These are phyloP conservation scores for Drosophila nigritarsus DNA, from an alignment of 2,888 invertebrate species.

Conservation along the genomic window DNA sequence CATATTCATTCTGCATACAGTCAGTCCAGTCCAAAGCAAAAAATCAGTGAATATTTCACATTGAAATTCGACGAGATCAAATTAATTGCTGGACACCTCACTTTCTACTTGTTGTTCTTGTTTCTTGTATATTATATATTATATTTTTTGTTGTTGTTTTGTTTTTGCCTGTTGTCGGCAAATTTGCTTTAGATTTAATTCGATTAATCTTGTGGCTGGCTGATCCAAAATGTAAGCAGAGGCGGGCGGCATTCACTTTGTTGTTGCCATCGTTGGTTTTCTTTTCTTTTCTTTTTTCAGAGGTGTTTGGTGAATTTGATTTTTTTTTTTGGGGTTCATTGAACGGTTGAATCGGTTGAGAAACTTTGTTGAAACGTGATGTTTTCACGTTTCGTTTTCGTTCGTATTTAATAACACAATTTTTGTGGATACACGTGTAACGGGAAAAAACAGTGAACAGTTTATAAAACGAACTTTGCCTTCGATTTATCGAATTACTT, in stretches of 20 bases:
- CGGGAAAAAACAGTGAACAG: conserved; percentile 19
- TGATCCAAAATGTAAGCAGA: conserved; percentile 27
- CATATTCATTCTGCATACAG: conserved; percentile 46
- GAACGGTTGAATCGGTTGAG: conserved; percentile 60
- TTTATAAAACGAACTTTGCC: background rate
- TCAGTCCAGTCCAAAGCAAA: conserved; percentile 29
- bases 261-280: conserved; percentile 1
- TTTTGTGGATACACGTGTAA: conserved; percentile 11
- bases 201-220: conserved; percentile 28
- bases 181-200: conserved; percentile 43
- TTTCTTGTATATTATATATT: background rate
- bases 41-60: conserved; percentile 39
- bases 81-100: conserved; percentile 56
- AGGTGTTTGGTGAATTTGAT: conserved; percentile 38
- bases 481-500: background rate
- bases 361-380: conserved; percentile 66
- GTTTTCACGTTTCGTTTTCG: conserved; percentile 45
- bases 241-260: conserved; percentile 26
- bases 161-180: conserved; percentile 26
- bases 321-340: conserved; percentile 52
- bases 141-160: background rate
- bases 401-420: conserved; percentile 28
- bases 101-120: conserved; percentile 11
- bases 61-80: conserved; percentile 56
- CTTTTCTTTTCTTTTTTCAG: background rate